Conservation (phyloP, 2,113 vertebrate genomes). For the Psilopogon haemacephalus region DNA sequence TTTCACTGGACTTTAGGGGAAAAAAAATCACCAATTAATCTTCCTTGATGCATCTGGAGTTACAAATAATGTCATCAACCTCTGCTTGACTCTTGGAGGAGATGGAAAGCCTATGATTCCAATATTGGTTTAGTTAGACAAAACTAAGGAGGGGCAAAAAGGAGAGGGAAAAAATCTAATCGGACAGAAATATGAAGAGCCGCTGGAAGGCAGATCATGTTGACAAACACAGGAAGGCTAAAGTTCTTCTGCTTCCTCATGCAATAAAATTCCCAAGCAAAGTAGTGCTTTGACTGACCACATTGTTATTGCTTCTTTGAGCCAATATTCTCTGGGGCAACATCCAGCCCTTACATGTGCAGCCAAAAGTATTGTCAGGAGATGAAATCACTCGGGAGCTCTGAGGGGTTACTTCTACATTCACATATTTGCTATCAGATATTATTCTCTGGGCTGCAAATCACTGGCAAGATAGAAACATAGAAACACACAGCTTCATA, state of each 20-base stretch:
- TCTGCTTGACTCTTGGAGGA: neutral
- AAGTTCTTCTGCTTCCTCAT: conserved; percentile 22
- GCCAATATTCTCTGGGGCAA: conserved; percentile 33
- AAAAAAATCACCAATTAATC: neutral
- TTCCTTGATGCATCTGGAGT: neutral
- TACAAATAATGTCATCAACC: neutral
- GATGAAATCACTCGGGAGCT: conserved; percentile 37
- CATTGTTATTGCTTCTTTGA: conserved; percentile 31
- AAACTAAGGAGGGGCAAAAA: neutral
- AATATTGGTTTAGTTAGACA: neutral
- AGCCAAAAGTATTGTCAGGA: neutral
- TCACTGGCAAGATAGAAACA: neutral
- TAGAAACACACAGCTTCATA: neutral
- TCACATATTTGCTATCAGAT: neutral
- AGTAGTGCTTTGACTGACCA: neutral
- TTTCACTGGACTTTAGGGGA: neutral
- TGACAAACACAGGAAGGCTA: conserved; percentile 30
- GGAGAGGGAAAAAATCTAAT: neutral
- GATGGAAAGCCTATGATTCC: neutral
- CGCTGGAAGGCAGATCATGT: neutral
- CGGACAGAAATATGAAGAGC: neutral
- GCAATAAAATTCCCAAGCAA: conserved; percentile 37
- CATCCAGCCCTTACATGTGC: conserved; percentile 19
- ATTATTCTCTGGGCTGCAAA: neutral
- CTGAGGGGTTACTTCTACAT: neutral